Evolutionary conservation across 1,140 invertebrate genomes (phyloP).

Genomic region (Orussus abietinus): DNA sequence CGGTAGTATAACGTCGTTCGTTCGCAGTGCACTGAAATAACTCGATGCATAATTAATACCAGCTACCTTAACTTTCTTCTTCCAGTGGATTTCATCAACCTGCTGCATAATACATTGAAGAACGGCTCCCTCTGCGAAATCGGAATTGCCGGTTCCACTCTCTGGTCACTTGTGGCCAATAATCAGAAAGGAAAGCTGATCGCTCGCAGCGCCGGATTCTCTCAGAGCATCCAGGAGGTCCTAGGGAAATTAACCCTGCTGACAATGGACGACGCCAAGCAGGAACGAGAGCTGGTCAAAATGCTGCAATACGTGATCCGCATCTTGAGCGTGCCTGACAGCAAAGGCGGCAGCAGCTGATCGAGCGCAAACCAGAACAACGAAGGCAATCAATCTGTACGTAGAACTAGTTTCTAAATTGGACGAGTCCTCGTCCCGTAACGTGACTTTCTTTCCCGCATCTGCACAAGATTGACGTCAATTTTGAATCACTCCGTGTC

Average conservation of each 20-base stretch:
- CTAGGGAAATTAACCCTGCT: slow-evolving; percentile 33
- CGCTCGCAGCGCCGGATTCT: slow-evolving; percentile 37
- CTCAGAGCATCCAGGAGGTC: slow-evolving; percentile 36
- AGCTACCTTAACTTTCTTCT: slow-evolving; percentile 6
- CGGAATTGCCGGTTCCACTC: slow-evolving; percentile 31
- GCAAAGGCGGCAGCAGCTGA: no score
- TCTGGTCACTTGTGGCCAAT: slow-evolving; percentile 44
- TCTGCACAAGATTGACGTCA: no score
- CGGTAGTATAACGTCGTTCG: no score
- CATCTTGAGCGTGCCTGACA: slow-evolving; percentile 27
- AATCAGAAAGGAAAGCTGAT: slow-evolving; percentile 49
- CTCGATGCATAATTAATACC: no score
- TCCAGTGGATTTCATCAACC: slow-evolving; percentile 42
- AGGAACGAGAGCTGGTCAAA: slow-evolving; percentile 32
- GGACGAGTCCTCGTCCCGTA: no score
- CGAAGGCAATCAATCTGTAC: neutral
- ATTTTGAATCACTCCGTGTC: no score
- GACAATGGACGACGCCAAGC: slow-evolving; percentile 19
- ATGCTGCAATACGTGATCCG: slow-evolving; percentile 39
- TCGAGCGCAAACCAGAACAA: slow-evolving; percentile 1
- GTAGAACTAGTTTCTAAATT: no score
- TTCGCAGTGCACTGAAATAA: no score
- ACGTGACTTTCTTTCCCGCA: no score
- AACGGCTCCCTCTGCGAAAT: slow-evolving; percentile 34
- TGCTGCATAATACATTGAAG: slow-evolving; percentile 35